Evolutionary conservation across 2,888 invertebrate species (phyloP).

Genomic region (Synanthedon myopaeformis): DNA sequence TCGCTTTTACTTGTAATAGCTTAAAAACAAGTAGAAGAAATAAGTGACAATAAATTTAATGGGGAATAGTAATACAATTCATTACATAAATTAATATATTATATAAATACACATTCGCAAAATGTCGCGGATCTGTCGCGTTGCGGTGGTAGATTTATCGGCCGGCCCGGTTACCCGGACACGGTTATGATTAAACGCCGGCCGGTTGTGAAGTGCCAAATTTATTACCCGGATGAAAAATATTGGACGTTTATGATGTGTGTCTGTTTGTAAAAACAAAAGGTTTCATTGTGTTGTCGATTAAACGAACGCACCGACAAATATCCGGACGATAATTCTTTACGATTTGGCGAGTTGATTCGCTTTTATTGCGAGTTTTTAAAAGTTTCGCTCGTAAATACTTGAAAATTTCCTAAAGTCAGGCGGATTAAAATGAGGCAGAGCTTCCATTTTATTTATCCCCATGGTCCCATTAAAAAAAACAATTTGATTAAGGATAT

Average conservation of each 20-base stretch:
- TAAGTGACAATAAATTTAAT: no score
- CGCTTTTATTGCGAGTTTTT: no score
- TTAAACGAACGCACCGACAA: background rate
- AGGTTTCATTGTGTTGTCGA: background rate
- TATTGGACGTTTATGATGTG: background rate
- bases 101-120: background rate
- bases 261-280: background rate
- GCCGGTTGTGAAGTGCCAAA: background rate
- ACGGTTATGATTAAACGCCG: background rate
- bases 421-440: no score
- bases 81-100: background rate
- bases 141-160: background rate
- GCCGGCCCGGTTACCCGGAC: background rate
- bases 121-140: background rate
- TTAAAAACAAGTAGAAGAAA: no score
- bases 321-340: background rate
- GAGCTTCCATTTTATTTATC: no score
- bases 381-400: no score
- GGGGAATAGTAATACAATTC: no score
- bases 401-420: no score
- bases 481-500: no score
- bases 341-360: no score
- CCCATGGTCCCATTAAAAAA: no score
- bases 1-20: no score
- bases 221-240: background rate